phyloP scores from a whole-genome alignment of 2,113 vertebrate species.

The Seriola rivoliana region DNA sequence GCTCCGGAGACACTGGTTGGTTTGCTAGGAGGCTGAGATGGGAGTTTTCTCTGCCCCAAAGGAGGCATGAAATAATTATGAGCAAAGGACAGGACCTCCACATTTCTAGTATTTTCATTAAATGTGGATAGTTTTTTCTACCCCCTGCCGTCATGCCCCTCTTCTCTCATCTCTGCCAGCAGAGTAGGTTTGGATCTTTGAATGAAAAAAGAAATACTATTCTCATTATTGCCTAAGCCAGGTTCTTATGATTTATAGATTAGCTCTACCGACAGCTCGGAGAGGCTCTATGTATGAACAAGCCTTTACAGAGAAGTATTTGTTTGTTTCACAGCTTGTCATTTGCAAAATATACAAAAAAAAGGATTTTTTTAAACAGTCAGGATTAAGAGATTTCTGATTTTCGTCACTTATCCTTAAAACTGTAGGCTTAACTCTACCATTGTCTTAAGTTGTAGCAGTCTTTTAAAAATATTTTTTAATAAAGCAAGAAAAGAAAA shows the following conservation, averaged over 20 bases:
- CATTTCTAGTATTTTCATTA: slow-evolving; percentile 72
- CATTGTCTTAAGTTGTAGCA: neutral
- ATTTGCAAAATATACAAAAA: neutral
- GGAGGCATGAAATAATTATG: slow-evolving; percentile 76
- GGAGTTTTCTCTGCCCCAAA: slow-evolving; percentile 68
- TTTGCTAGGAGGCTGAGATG: slow-evolving; percentile 60
- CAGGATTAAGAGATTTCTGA: neutral
- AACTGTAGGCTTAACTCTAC: neutral
- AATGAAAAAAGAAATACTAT: slow-evolving; percentile 29
- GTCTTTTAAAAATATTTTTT: neutral
- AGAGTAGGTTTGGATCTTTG: slow-evolving; percentile 31
- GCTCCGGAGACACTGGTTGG: slow-evolving; percentile 55
- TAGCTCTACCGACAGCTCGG: neutral
- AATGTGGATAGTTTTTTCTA: slow-evolving; percentile 56
- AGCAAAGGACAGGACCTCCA: slow-evolving; percentile 63
- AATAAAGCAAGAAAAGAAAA: slow-evolving; percentile 3
- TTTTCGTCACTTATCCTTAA: neutral
- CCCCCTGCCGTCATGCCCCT: slow-evolving; percentile 9
- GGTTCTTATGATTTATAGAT: slow-evolving; percentile 42
- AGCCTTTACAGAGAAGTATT: neutral
- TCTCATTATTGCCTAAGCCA: slow-evolving; percentile 19
- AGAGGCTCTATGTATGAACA: slow-evolving; percentile 9
- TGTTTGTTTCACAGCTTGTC: neutral
- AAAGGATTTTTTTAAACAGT: no score
- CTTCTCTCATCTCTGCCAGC: slow-evolving; percentile 11